These are phyloP conservation scores for Aegithalos caudatus DNA, from an alignment of 2,113 vertebrate genomes.

Conservation along the genomic window DNA sequence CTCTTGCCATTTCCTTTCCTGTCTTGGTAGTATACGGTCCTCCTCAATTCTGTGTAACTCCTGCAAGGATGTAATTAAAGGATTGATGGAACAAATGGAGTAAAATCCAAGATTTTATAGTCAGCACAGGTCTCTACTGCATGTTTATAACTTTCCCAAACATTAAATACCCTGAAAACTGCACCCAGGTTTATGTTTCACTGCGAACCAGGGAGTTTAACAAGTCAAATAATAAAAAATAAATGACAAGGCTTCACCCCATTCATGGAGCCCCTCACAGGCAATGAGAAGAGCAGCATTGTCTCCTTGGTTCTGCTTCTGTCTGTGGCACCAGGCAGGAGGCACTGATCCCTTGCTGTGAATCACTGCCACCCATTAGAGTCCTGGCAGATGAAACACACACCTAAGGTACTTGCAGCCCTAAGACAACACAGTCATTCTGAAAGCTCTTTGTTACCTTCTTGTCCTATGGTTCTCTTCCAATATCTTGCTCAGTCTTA, in stretches of 20 bases:
- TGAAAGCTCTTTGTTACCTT: background rate
- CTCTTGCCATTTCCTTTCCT: background rate
- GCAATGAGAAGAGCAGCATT: background rate
- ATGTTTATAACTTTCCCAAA: background rate
- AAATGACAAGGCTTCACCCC: background rate
- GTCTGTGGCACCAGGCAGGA: background rate
- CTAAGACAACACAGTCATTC: background rate
- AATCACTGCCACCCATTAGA: background rate
- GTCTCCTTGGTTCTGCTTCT: background rate
- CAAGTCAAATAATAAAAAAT: background rate
- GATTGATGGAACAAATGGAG: background rate
- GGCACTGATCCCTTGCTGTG: fast-evolving
- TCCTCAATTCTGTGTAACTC: background rate
- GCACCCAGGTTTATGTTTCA: background rate
- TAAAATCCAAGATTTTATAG: background rate
- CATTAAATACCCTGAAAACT: background rate
- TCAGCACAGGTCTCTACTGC: background rate
- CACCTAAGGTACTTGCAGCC: background rate
- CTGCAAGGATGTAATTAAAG: background rate
- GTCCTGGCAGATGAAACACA: background rate
- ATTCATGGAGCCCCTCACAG: background rate
- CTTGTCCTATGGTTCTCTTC: background rate
- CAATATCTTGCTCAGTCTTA: background rate
- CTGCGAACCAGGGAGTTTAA: background rate
- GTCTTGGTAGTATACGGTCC: background rate